Conservation (phyloP, 2,797 vertebrate species). For the Clarias pachynema region DNA sequence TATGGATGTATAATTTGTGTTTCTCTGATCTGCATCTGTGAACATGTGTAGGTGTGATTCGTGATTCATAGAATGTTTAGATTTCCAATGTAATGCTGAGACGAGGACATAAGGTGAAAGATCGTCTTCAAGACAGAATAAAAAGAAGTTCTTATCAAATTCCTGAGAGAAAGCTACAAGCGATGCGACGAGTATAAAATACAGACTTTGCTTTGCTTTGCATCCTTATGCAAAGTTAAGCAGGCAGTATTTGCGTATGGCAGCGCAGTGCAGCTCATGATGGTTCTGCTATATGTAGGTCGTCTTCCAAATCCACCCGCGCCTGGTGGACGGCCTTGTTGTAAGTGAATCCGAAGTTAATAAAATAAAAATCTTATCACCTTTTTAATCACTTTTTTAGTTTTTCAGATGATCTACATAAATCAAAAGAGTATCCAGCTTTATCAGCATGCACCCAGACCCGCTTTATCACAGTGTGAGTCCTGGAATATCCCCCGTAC, state of each 20-base stretch:
- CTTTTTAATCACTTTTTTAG: no score
- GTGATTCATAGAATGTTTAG: not conserved
- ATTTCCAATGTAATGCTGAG: not conserved
- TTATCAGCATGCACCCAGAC: no score
- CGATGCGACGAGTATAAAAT: no score
- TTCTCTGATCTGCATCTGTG: not conserved
- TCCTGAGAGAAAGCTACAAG: not conserved
- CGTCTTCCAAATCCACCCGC: no score
- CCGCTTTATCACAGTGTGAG: no score
- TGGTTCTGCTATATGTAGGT: not conserved
- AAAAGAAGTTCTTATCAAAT: not conserved
- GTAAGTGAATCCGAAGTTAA: not conserved
- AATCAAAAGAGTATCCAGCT: no score
- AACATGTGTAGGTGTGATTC: not conserved
- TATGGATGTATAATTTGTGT: not conserved
- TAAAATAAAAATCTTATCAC: not conserved
- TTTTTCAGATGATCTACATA: no score
- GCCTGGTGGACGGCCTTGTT: not conserved
- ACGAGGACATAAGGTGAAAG: not conserved
- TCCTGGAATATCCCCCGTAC: no score
- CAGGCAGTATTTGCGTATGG: not conserved
- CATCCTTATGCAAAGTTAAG: slow-evolving; percentile 11
- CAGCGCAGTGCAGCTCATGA: not conserved
- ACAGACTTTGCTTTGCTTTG: not conserved
- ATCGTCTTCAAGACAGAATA: no score